Conservation (phyloP, 1,140 invertebrate species). For the Lepidurus packardi region DNA sequence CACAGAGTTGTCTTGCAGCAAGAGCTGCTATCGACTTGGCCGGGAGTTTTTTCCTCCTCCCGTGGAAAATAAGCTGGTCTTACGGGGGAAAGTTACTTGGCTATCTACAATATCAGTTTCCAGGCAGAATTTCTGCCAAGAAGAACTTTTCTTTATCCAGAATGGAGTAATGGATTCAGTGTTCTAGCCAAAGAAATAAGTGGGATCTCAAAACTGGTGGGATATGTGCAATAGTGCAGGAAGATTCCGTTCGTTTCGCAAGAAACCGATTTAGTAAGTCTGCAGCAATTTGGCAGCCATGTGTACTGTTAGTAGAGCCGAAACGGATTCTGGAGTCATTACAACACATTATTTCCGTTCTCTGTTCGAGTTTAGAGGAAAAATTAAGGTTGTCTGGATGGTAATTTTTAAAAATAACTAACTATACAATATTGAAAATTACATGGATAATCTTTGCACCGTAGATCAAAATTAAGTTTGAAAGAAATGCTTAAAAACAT, state of each 20-base stretch:
- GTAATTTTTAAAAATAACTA: too few relatives aligned
- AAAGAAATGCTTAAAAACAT: too few relatives aligned
- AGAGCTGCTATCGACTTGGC: slow-evolving; percentile 10
- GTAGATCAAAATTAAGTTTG: too few relatives aligned
- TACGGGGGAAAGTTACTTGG: neutral
- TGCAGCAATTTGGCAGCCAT: too few relatives aligned
- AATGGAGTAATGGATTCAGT: neutral
- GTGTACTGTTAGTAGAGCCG: too few relatives aligned
- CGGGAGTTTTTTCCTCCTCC: neutral
- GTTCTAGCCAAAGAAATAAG: neutral
- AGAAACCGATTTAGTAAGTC: neutral
- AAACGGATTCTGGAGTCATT: too few relatives aligned
- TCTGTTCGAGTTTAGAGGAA: too few relatives aligned
- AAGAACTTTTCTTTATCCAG: neutral
- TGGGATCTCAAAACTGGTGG: neutral
- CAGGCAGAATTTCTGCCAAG: neutral
- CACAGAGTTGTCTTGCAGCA: neutral
- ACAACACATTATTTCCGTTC: too few relatives aligned
- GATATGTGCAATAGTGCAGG: neutral
- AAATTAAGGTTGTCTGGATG: too few relatives aligned
- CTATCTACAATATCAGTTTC: neutral
- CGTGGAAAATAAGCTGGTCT: neutral
- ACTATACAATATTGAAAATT: too few relatives aligned
- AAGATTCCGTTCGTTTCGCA: neutral
- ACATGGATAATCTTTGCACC: too few relatives aligned